Percentiles rank a stretch among this genome's conserved stretches.
Conservation (phyloP, 2,888 invertebrate genomes). For the Rhingia campestris region DNA sequence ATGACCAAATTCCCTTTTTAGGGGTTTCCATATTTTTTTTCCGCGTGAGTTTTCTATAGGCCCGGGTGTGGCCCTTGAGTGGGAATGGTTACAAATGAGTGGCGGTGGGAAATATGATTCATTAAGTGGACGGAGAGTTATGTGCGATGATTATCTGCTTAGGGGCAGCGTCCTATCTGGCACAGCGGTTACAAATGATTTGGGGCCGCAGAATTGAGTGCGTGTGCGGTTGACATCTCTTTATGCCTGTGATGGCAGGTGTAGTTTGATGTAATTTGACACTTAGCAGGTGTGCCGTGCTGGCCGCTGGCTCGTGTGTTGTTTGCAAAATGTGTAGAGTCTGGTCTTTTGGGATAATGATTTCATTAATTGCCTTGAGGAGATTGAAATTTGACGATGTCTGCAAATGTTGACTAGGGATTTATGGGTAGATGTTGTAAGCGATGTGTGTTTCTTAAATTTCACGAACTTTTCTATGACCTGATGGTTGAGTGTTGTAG, state of each 20-base stretch:
- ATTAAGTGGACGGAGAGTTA: slow-evolving; percentile 67
- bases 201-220: slow-evolving; percentile 16
- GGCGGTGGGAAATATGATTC: slow-evolving; percentile 62
- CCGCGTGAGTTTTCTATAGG: slow-evolving; percentile 8
- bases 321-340: slow-evolving; percentile 4
- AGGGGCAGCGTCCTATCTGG: slow-evolving; percentile 26
- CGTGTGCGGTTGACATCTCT: slow-evolving; percentile 42
- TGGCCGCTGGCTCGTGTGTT: neutral
- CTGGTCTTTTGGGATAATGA: slow-evolving; percentile 18
- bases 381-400: slow-evolving; percentile 47
- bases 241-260: slow-evolving; percentile 48
- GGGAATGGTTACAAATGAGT: slow-evolving; percentile 36
- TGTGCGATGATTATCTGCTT: slow-evolving; percentile 62
- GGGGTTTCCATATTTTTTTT: slow-evolving; percentile 1
- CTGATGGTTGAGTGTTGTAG: too few relatives aligned
- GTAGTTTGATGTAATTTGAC: slow-evolving; percentile 53
- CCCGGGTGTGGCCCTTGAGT: slow-evolving; percentile 47
- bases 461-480: too few relatives aligned
- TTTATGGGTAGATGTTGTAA: neutral
- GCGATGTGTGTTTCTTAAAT: too few relatives aligned
- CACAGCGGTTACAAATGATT: slow-evolving; percentile 59
- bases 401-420: neutral
- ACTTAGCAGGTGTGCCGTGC: slow-evolving; percentile 45
- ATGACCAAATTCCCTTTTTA: slow-evolving; percentile 47
- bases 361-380: slow-evolving; percentile 48